Percentiles rank a stretch among this genome's conserved stretches.
These are phyloP conservation scores for Tigriopus californicus DNA, from an alignment of 2,888 invertebrate genomes.

Conservation along the genomic window DNA sequence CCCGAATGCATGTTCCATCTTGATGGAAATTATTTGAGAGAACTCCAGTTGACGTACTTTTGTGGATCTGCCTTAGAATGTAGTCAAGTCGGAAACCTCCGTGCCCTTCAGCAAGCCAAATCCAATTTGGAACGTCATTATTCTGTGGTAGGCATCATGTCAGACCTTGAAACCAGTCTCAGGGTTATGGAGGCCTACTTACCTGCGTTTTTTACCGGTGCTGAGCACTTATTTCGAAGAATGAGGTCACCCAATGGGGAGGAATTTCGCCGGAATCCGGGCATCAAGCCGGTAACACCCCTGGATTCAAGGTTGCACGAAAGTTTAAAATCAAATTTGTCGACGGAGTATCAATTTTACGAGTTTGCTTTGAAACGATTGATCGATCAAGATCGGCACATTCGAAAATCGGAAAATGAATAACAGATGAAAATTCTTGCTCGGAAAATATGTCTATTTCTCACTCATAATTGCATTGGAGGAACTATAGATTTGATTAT, in stretches of 20 bases:
- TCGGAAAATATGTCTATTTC: too few relatives aligned
- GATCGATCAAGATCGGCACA: not conserved
- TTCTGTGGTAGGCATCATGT: not conserved
- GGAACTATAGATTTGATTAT: too few relatives aligned
- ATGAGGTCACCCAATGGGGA: not conserved
- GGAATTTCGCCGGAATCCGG: too few relatives aligned
- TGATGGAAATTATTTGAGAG: not conserved
- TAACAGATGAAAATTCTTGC: too few relatives aligned
- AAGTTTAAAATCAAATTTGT: not conserved
- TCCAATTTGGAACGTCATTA: not conserved
- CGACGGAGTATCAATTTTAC: not conserved
- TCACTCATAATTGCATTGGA: too few relatives aligned
- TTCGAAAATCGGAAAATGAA: too few relatives aligned
- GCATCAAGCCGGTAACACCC: too few relatives aligned
- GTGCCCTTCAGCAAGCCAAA: not conserved
- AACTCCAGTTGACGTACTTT: slow-evolving; percentile 1
- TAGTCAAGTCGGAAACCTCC: not conserved
- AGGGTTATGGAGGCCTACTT: not conserved
- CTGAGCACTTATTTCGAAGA: not conserved
- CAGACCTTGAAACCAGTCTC: not conserved
- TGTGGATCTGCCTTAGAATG: slow-evolving; percentile 1
- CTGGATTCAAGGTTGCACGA: too few relatives aligned
- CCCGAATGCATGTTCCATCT: not conserved
- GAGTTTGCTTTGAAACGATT: not conserved
- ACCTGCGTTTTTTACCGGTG: not conserved